These are phyloP conservation scores for Pyrocephalus nanus DNA, from an alignment of 2,797 vertebrate species.

Conservation along the genomic window DNA sequence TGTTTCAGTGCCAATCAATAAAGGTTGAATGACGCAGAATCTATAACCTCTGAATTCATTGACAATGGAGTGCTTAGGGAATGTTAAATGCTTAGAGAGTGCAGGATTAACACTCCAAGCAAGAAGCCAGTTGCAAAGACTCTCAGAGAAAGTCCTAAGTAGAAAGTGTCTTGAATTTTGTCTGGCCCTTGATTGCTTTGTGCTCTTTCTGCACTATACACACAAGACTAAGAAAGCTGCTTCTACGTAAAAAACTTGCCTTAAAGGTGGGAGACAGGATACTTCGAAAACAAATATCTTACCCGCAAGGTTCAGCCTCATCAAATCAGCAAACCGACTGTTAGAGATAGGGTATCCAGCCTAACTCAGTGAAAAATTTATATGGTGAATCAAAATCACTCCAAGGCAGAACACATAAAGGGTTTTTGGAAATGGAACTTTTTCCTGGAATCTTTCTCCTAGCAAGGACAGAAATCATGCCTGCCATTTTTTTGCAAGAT, in stretches of 20 bases:
- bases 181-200: not conserved
- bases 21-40: not conserved
- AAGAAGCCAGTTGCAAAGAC: not conserved
- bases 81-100: constrained; percentile 1
- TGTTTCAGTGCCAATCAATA: constrained; percentile 46
- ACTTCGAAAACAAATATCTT: not conserved
- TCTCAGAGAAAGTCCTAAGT: not conserved
- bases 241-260: not conserved
- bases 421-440: not conserved
- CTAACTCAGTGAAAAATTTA: not conserved
- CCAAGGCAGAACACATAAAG: not conserved
- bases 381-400: not conserved
- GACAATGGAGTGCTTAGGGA: not conserved
- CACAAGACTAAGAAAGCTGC: fast-evolving
- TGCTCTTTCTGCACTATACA: not conserved
- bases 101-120: not conserved
- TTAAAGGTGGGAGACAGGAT: not conserved
- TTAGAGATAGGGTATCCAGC: not conserved
- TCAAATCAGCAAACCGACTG: not conserved
- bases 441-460: not conserved
- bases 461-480: not conserved
- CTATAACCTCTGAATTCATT: not conserved
- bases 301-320: not conserved
- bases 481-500: not conserved
- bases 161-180: not conserved